Percentiles rank a stretch among this genome's conserved stretches.
Conservation (phyloP, 2,797 vertebrate genomes). For the Streptopelia turtur region DNA sequence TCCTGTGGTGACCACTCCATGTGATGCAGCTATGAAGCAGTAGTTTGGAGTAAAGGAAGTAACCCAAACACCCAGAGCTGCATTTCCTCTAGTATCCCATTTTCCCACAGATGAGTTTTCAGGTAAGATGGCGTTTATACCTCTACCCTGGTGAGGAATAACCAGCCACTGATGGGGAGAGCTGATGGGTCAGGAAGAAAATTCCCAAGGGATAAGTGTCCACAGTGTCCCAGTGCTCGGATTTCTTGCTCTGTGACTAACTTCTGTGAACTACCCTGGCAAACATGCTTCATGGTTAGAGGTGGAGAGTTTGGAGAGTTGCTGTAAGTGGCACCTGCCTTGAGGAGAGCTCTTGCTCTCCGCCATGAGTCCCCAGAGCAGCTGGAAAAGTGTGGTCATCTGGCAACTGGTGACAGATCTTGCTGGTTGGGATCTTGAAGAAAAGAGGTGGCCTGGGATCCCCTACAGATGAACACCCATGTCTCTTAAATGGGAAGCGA, state of each 20-base stretch:
- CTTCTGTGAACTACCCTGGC: neutral
- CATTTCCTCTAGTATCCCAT: neutral
- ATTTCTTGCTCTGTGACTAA: neutral
- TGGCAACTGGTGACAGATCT: accelerated
- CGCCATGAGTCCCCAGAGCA: neutral
- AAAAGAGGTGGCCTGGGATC: neutral
- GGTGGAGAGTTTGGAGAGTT: neutral
- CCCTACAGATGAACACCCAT: neutral
- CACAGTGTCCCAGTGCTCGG: neutral
- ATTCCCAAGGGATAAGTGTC: accelerated
- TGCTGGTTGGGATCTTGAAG: neutral
- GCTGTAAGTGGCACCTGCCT: neutral
- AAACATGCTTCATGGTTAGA: neutral
- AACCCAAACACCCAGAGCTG: neutral
- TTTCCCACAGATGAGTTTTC: neutral
- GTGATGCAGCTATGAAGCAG: neutral
- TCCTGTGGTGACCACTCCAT: neutral
- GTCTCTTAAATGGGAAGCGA: neutral
- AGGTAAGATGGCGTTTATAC: neutral
- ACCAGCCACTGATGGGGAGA: neutral
- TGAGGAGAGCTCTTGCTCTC: neutral
- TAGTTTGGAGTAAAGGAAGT: neutral
- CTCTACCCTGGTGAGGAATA: neutral
- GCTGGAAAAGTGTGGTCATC: neutral
- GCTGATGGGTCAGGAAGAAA: neutral